Base-by-base conservation (phyloP, 2,113 vertebrate genomes). In the Chloroceryle aenea region DNA sequence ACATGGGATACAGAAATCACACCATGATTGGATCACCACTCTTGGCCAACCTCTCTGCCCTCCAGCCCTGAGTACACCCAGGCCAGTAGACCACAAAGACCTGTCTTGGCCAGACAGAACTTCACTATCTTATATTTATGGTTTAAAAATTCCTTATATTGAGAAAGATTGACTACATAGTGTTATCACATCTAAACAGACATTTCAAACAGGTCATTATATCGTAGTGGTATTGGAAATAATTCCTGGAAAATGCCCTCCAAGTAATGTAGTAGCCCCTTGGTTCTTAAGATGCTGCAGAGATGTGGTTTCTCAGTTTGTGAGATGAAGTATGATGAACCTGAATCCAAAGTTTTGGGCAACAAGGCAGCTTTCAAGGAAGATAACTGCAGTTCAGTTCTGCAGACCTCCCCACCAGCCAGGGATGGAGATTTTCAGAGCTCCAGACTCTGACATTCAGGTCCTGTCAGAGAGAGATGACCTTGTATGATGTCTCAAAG, bases 1-100 rank as follows among this genome's bases (percentile, higher is more conserved):
- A 21, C 0, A 0, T 22, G 64, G 32, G 42, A 53, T 4, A 3
- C 5, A n/a, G 59, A 45, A 72, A 59, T n/a, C 1, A 2, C 8
- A 23, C 36, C 0, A 0, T 21, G 59, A 22, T 14, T 1, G 12
- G 21, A 26, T 36, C 36, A 17, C 27, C 0, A 14, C 25, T 78
- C 53, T 66, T 61, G 59, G 53, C 21, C 50, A 38, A 29, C 23
- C 5, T 40, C 7, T 36, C 38, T 22, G 18, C 10, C 40, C 34
- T 77, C 47, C 63, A 69, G 15, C 15, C 36, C 38, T 1, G 1
- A n/a, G 40, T 8, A 25, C 38, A 25, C 13, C 0, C 0, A 1
- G 29, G 26, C 4, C 38, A n/a, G 14, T 2, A 27, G 38, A 43
- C 22, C 43, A 10, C 43, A 52, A 26, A 84, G 30, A 47, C 14